Percentiles rank a stretch among this genome's conserved stretches.
phyloP scores from a whole-genome alignment of 2,113 vertebrate genomes.

The Mesoclemmys tuberculata region DNA sequence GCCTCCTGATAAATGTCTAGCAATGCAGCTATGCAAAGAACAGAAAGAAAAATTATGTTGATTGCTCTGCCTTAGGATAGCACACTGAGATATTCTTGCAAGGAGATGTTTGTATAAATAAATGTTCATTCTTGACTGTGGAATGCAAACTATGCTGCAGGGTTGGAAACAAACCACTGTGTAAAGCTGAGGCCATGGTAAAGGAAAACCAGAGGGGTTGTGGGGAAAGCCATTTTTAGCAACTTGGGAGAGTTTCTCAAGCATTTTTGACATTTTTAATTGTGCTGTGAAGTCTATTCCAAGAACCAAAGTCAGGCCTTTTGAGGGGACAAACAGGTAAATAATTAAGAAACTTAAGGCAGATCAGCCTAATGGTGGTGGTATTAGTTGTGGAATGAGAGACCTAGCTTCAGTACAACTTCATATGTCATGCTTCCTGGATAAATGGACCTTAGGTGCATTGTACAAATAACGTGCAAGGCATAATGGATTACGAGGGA shows the following conservation, averaged over 20 bases:
- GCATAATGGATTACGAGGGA: constrained; percentile 20
- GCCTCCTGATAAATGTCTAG: not conserved
- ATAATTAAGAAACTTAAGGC: constrained; percentile 42
- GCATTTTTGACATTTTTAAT: constrained; percentile 69
- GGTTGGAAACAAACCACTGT: constrained; percentile 61
- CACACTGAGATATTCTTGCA: constrained; percentile 43
- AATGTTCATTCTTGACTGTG: constrained; percentile 75
- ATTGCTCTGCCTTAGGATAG: constrained; percentile 26
- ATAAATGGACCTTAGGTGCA: constrained; percentile 53
- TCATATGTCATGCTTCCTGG: constrained; percentile 43
- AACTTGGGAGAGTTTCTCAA: constrained; percentile 69
- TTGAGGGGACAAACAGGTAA: constrained; percentile 9
- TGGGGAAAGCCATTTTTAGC: constrained; percentile 64
- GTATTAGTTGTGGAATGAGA: constrained; percentile 32
- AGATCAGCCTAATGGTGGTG: not conserved
- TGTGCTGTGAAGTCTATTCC: constrained; percentile 33
- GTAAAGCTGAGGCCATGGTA: constrained; percentile 68
- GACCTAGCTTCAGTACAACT: not conserved
- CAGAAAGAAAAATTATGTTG: not conserved
- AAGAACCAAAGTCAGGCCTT: constrained; percentile 53
- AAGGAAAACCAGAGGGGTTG: constrained; percentile 29
- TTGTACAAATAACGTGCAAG: constrained; percentile 41
- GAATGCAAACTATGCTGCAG: constrained; percentile 78
- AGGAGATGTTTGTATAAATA: constrained; percentile 77
- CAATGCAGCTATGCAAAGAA: not conserved